phyloP scores from a whole-genome alignment of 2,797 vertebrate species.

The Rallus crepitans region DNA sequence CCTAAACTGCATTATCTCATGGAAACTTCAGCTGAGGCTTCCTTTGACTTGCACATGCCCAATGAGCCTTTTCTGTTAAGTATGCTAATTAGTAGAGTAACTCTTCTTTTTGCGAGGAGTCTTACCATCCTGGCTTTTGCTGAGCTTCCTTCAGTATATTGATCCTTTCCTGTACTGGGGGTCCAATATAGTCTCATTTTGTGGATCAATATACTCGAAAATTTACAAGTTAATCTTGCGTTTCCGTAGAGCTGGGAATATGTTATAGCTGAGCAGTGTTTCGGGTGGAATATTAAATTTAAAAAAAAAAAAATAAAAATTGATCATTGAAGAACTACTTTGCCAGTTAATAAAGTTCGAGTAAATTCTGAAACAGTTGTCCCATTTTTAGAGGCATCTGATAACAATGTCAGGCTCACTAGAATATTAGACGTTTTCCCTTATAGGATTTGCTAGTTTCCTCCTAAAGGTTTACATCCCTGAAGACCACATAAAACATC shows the following conservation, averaged over 20 bases:
- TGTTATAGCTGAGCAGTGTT: not conserved
- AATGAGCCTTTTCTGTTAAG: too few relatives aligned
- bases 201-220: not conserved
- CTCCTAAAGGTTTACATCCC: not conserved
- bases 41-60: too few relatives aligned
- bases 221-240: not conserved
- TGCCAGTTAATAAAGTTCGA: not conserved
- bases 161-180: not conserved
- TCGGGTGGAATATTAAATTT: not conserved
- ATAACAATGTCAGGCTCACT: not conserved
- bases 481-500: not conserved
- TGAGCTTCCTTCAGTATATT: not conserved
- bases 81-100: too few relatives aligned
- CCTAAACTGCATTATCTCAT: too few relatives aligned
- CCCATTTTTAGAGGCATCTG: not conserved
- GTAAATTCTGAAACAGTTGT: not conserved
- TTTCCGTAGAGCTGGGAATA: not conserved
- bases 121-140: not conserved
- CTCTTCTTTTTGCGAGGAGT: not conserved
- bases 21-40: too few relatives aligned
- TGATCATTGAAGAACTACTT: not conserved
- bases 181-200: not conserved
- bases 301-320: not conserved
- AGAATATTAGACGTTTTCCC: not conserved
- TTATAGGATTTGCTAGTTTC: not conserved